Conservation (phyloP, 1,140 invertebrate genomes). For the Halictus rubicundus region DNA sequence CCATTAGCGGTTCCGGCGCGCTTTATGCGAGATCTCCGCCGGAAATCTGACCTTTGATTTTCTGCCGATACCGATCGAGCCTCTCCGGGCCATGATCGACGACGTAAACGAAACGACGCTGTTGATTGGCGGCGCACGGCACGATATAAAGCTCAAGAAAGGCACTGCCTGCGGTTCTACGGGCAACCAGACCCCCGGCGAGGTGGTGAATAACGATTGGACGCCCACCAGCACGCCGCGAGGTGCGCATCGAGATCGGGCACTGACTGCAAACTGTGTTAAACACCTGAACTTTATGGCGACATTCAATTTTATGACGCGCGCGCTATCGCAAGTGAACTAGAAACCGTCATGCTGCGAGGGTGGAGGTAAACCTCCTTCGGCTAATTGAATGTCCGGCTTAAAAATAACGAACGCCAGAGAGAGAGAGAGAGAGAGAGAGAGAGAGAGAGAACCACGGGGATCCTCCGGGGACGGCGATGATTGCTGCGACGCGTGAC, state of each 20-base stretch:
- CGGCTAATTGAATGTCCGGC: conserved; percentile 11
- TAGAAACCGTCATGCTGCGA: conserved; percentile 4
- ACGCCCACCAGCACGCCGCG: conserved; percentile 45
- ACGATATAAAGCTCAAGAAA: conserved; percentile 27
- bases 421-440: too few relatives aligned
- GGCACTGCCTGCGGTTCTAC: conserved; percentile 10
- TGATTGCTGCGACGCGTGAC: too few relatives aligned
- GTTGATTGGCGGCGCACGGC: conserved; percentile 29
- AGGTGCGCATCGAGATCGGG: conserved; percentile 4
- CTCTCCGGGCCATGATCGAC: not conserved
- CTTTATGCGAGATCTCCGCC: not conserved
- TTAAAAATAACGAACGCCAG: not conserved
- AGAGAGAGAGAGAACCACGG: too few relatives aligned
- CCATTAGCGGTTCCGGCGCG: too few relatives aligned
- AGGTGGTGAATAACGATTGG: conserved; percentile 57
- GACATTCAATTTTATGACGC: conserved; percentile 30
- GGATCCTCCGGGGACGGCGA: too few relatives aligned
- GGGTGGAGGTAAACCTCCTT: conserved; percentile 1
- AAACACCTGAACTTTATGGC: conserved; percentile 34
- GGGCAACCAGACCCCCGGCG: conserved; percentile 50
- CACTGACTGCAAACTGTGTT: not conserved
- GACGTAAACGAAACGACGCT: conserved; percentile 29
- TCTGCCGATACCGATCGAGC: not conserved
- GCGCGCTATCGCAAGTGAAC: not conserved
- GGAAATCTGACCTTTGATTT: not conserved